Evolutionary conservation across 2,888 invertebrate genomes (phyloP).

Genomic region (Thysanoteuthis rhombus): DNA sequence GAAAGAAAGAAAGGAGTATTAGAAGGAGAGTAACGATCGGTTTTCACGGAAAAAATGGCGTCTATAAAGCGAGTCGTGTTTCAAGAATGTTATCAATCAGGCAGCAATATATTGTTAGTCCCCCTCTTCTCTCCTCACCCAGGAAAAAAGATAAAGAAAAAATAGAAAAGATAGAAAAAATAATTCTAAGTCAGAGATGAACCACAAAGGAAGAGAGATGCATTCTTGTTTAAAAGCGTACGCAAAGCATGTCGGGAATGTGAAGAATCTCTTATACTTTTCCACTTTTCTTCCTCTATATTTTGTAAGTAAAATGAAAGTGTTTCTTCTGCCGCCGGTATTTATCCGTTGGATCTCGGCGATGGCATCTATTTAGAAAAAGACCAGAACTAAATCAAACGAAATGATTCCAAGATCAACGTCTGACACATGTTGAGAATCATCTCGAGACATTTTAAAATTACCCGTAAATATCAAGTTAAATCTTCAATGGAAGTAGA

Average conservation of each 20-base stretch:
- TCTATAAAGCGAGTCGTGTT: neutral
- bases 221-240: neutral
- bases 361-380: neutral
- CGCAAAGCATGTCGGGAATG: neutral
- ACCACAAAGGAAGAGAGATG: neutral
- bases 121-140: neutral
- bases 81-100: neutral
- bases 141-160: no score
- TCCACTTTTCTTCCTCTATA: neutral
- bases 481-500: neutral
- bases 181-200: neutral
- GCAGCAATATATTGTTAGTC: neutral
- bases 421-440: neutral
- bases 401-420: neutral
- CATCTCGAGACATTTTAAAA: neutral
- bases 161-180: neutral
- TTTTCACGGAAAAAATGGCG: neutral
- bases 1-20: neutral
- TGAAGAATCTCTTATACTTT: neutral
- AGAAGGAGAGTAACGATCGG: neutral
- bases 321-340: neutral
- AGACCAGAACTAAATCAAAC: neutral
- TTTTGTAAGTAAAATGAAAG: neutral
- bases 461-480: neutral
- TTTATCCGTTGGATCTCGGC: neutral